These are phyloP conservation scores for Sussaba pulchella DNA, from an alignment of 2,888 invertebrate species.

Conservation along the genomic window DNA sequence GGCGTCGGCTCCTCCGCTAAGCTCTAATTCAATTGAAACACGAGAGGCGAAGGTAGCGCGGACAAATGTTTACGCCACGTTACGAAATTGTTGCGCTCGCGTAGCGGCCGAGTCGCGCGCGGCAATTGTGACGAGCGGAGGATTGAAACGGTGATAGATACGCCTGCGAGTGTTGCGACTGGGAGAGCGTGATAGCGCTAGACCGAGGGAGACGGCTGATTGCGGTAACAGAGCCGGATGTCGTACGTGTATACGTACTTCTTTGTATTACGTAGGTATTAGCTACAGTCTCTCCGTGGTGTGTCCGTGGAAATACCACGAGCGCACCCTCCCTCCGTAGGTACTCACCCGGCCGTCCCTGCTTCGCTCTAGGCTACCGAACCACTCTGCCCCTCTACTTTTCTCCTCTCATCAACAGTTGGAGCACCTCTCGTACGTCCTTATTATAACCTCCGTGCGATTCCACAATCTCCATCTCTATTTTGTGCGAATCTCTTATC, in stretches of 20 bases:
- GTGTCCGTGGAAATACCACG: constrained; percentile 16
- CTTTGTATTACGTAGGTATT: constrained; percentile 41
- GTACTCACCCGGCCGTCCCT: constrained; percentile 10
- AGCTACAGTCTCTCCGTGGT: constrained; percentile 39
- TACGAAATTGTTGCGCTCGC: constrained; percentile 49
- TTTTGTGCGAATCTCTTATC: not conserved
- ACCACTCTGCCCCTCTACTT: constrained; percentile 31
- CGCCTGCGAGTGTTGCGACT: not conserved
- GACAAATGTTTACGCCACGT: constrained; percentile 61
- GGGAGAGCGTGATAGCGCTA: constrained; percentile 50
- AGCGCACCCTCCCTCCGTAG: not conserved
- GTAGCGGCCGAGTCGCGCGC: constrained; percentile 5
- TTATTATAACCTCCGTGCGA: constrained; percentile 34
- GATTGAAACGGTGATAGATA: not conserved
- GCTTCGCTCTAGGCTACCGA: constrained; percentile 66
- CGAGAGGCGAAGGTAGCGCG: constrained; percentile 24
- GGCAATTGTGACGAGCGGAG: constrained; percentile 11
- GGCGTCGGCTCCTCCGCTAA: constrained; percentile 16
- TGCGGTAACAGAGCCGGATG: constrained; percentile 63
- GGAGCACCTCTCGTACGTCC: constrained; percentile 28
- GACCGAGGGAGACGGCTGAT: constrained; percentile 55
- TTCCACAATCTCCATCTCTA: not conserved
- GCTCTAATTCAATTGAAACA: constrained; percentile 55
- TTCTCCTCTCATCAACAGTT: not conserved
- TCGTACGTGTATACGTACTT: constrained; percentile 59